Percentiles rank a stretch among this genome's conserved stretches.
phyloP scores from a whole-genome alignment of 2,797 vertebrate species.

The Pantherophis alleghaniensis region DNA sequence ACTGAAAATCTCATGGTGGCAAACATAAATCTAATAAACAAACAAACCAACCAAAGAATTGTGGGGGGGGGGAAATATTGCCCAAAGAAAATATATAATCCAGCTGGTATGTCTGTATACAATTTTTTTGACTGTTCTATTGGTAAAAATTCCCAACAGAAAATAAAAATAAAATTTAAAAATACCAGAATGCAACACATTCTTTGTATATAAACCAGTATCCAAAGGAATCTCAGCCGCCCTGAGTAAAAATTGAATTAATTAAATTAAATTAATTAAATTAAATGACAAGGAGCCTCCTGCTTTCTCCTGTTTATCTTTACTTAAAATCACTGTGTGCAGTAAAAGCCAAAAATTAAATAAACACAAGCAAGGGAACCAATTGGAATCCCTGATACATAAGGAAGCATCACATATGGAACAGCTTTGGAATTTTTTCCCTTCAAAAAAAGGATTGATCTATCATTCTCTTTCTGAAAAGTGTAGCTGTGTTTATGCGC shows the following conservation, averaged over 20 bases:
- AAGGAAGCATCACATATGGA: background rate
- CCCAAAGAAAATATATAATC: background rate
- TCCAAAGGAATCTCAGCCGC: background rate
- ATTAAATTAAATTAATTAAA: no score
- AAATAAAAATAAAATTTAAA: background rate
- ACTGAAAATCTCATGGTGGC: background rate
- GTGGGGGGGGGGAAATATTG: background rate
- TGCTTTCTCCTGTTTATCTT: background rate
- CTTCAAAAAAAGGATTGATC: background rate
- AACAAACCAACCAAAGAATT: background rate
- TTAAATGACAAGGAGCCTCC: background rate
- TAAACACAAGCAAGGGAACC: background rate
- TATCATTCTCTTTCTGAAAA: background rate
- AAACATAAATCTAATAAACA: background rate
- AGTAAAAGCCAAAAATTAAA: background rate
- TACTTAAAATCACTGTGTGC: background rate
- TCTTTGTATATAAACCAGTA: background rate
- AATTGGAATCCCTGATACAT: accelerated
- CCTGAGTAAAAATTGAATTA: no score
- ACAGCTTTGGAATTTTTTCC: background rate
- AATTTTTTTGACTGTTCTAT: background rate
- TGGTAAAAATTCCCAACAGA: background rate
- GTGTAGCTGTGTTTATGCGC: background rate
- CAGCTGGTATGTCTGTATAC: accelerated
- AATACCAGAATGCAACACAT: background rate